Evolutionary conservation across 2,797 vertebrate genomes (phyloP), one percentile per base, ranked within the genome.

Genomic region (Echeneis naucrates): DNA sequence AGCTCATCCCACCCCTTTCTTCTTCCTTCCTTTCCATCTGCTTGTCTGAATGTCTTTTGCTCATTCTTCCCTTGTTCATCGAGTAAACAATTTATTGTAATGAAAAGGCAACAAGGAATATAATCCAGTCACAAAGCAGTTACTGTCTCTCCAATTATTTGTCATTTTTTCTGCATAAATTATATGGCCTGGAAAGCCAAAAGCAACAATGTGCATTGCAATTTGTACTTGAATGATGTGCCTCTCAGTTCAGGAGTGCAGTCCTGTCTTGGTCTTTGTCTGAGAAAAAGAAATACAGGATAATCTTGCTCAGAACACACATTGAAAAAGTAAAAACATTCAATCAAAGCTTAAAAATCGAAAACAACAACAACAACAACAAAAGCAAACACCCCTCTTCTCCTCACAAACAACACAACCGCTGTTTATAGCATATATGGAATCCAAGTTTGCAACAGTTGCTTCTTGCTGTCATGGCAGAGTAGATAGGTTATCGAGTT

Each of bases 11-110:
- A 61, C 75, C 70, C 37, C 26, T 32, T 75, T 23, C 56, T 76
- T 21, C 56, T 27, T 30, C 76, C 83, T 80, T n/a, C 33, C 60
- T 74, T 51, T 82, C 57, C 74, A 73, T 90, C 81, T 76, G 44
- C 86, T 75, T 78, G 38, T 42, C 21, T 54, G 19, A 58, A 44
- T 73, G 40, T 40, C 78, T 60, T 26, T 62, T 26, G 64, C 35
- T 78, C 52, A 65, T 68, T 76, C 65, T 54, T 44, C 40, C 56
- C 60, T 59, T 71, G 48, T 82, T 66, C 48, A 52, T 26, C 4
- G 61, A 78, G 57, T 68, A 63, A 83, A 82, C 72, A 48, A 9
- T 72, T 67, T 42, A 40, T 70, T 33, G 6, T 53, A 65, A 82
- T 77, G 63, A 76, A 33, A 61, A 59, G 62, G 76, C 72, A 71